Conservation (phyloP, 2,113 vertebrate species). For the Toxotes chatareus region DNA sequence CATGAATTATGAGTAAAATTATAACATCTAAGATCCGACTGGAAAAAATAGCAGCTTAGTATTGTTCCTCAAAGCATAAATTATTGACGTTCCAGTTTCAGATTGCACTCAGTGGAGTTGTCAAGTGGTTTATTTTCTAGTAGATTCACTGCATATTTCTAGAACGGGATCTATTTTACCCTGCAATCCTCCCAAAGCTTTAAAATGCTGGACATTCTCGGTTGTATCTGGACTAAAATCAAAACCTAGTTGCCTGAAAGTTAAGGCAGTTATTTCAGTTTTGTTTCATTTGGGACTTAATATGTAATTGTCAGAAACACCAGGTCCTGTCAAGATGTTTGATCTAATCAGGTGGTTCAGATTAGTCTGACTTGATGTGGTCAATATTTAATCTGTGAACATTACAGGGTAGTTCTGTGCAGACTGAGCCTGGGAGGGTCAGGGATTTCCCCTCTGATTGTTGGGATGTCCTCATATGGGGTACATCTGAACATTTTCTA, state of each 20-base stretch:
- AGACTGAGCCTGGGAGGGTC: slow-evolving; percentile 1
- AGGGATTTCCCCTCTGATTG: slow-evolving; percentile 28
- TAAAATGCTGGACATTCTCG: neutral
- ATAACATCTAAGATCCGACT: neutral
- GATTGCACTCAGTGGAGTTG: neutral
- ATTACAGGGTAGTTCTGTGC: neutral
- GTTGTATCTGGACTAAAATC: neutral
- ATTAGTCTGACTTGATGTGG: neutral
- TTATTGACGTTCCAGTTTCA: neutral
- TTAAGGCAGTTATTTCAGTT: neutral
- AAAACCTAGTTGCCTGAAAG: neutral
- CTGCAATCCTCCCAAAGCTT: neutral
- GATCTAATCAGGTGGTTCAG: neutral
- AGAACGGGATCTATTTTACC: neutral
- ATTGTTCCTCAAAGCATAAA: neutral
- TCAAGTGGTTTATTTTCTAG: neutral
- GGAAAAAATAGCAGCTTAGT: neutral
- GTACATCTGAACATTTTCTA: slow-evolving; percentile 16
- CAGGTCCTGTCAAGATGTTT: neutral
- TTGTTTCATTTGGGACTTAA: neutral
- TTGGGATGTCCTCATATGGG: neutral
- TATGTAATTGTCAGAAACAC: neutral
- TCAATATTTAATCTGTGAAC: neutral
- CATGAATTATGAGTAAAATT: neutral
- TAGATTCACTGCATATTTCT: neutral